Percentiles rank a stretch among this genome's conserved stretches.
These are phyloP conservation scores for Heliconius erato DNA, from an alignment of 2,888 invertebrate species.

Conservation along the genomic window DNA sequence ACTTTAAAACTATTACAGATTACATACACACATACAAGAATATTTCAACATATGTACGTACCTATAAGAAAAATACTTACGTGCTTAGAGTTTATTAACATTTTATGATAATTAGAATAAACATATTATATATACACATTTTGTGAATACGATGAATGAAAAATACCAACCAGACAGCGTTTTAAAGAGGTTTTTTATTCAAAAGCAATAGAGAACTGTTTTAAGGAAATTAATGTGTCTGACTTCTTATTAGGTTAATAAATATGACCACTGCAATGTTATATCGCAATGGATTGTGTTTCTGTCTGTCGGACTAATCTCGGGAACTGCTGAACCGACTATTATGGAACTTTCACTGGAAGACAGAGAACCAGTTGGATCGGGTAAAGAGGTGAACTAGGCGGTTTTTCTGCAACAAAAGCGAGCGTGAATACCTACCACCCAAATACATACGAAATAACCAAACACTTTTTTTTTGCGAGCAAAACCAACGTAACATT, in stretches of 20 bases:
- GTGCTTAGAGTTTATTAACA: conserved; percentile 22
- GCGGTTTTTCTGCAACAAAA: too few species aligned
- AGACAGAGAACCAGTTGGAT: neutral
- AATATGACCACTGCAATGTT: conserved; percentile 26
- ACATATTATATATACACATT: conserved; percentile 20
- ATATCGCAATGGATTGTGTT: neutral
- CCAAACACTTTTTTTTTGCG: too few species aligned
- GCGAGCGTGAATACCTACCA: neutral
- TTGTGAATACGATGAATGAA: conserved; percentile 34
- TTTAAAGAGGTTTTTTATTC: conserved; percentile 23
- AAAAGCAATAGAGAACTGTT: conserved; percentile 6
- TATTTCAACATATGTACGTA: neutral
- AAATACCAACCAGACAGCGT: conserved; percentile 11
- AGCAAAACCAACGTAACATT: too few species aligned
- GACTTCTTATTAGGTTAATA: conserved; percentile 31
- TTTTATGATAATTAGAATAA: conserved; percentile 28
- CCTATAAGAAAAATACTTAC: neutral
- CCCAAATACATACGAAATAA: neutral
- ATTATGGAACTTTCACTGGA: too few species aligned
- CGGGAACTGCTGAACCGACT: too few species aligned
- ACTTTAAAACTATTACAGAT: neutral
- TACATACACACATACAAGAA: neutral
- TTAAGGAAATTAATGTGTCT: conserved; percentile 33
- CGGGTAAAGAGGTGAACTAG: too few species aligned
- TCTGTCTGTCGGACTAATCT: neutral